Base-by-base conservation (phyloP, 1,140 invertebrate species). In the Mizuhopecten yessoensis region DNA sequence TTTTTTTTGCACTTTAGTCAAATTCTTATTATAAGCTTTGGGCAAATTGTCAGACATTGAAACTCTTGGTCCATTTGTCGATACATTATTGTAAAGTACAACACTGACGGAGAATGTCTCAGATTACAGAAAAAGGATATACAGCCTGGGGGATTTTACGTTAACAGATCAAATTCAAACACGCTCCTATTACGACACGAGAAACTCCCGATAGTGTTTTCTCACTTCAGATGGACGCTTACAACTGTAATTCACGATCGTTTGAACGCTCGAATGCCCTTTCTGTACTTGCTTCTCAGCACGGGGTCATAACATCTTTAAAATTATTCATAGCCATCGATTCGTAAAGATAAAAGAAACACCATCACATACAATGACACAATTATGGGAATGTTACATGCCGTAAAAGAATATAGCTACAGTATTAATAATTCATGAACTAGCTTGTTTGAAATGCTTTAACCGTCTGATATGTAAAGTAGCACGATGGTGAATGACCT, bases 241-340 rank as follows among this genome's bases (percentile, higher is more conserved):
- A 5, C 36, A n/a, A 7, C 13, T 17, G 42, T 45, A 0, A 29
- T 7, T 29, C 3, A 75, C 17, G 0, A n/a, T 75, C 57, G 29
- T 17, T 3, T 29, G 57, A 75, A 9, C 57, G 17, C 20, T 29
- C 15, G 1, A 23, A 2, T 75, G 57, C 1, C 15, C n/a, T 75
- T 75, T 29, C 57, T 17, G 57, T 29, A 75, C 57, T 13, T 5
- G 23, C n/a, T 75, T 29, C 23, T 17, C n/a, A 9, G 23, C 57
- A n/a, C 2, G 23, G 17, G 57, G 57, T 29, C 2, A 9, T 75
- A 29, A 75, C 7, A 75, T 29, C 23, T 75, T 3, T 3, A 75
- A 1, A 75, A 75, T 75, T 75, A 75, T 75, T 75, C 57, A 75
- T 75, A 75, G 57, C 57, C 57, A 75, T 75, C 57, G 57, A 75